Evolutionary conservation across 2,888 invertebrate species (phyloP), one percentile per base, ranked within the genome.

Genomic region (Dolichomitus sp.): DNA sequence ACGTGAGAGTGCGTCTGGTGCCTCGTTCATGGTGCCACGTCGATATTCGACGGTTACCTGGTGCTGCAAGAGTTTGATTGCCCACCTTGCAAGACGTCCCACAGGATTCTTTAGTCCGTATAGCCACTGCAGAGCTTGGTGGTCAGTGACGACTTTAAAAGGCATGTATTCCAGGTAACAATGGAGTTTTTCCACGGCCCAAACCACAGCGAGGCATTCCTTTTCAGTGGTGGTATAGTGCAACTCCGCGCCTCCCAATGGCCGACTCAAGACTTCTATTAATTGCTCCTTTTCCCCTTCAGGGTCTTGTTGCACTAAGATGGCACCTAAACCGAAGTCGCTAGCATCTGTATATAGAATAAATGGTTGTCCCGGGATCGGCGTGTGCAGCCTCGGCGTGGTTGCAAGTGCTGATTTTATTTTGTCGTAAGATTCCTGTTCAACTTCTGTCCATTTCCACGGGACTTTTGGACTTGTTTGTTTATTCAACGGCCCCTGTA

Each of bases 401-500:
- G 0, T 54, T 27, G 2, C 6, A 11, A 54, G 54, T 27, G 54
- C 23, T 30, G 12, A 14, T 48, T 48, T 48, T n/a, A 48, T 17
- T 48, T 48, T 4, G 14, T 48, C 30, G 27, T 27, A 54, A 4
- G 54, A 19, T 30, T 54, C 4, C 14, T 54, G 54, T 12, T 54
- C 54, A 12, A 54, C 54, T 2, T 54, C 54, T 11, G 52, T 52
- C 52, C 52, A 52, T 11, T 19, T 17, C 52, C 52, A 52, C 17
- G 9, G 52, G 19, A 17, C 12, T 19, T 54, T 54, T 27, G 27
- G 23, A 14, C 54, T 54, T 27, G 54, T 54, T 12, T 27, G 27
- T 54, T 54, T 54, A 11, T 30, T 54, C 12, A 52, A 52, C 4
- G 52, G 52, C 23, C 52, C 52, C 19, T 52, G 52, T 23, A 52